phyloP scores from a whole-genome alignment of 2,797 vertebrate species.

The Propithecus perrieri region DNA sequence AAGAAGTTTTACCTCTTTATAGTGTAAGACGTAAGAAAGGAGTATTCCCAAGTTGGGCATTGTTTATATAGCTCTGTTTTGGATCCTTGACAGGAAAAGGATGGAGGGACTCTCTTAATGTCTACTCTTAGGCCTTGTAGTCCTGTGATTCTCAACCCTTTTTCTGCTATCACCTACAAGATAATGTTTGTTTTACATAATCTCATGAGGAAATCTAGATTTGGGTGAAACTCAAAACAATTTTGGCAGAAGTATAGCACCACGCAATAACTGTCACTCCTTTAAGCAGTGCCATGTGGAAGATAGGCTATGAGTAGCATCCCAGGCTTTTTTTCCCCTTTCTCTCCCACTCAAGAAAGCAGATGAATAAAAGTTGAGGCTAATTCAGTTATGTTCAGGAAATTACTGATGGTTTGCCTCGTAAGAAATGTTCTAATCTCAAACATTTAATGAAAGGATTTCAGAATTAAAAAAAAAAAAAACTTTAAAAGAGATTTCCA shows the following conservation, averaged over 20 bases:
- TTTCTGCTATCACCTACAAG: neutral
- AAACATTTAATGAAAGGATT: neutral
- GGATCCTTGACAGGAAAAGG: neutral
- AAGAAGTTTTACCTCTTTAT: slow-evolving; percentile 6
- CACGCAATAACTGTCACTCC: neutral
- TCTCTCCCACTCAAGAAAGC: neutral
- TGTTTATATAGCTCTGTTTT: slow-evolving; percentile 19
- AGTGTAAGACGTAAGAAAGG: slow-evolving; percentile 7
- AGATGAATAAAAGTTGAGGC: neutral
- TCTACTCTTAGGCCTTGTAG: neutral
- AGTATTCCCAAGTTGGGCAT: neutral
- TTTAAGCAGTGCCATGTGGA: neutral
- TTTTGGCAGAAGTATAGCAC: neutral
- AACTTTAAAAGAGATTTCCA: neutral
- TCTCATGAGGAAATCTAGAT: neutral
- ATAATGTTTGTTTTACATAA: neutral
- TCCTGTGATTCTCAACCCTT: neutral
- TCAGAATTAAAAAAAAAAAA: neutral
- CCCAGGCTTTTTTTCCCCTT: neutral
- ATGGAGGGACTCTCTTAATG: neutral
- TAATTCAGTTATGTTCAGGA: neutral
- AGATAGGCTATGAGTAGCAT: neutral
- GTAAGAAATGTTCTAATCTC: slow-evolving; percentile 26
- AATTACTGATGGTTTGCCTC: slow-evolving; percentile 11
- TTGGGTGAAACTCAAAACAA: slow-evolving; percentile 11